These are phyloP conservation scores for Anastatus disparis DNA, from an alignment of 1,140 invertebrate species.

Conservation along the genomic window DNA sequence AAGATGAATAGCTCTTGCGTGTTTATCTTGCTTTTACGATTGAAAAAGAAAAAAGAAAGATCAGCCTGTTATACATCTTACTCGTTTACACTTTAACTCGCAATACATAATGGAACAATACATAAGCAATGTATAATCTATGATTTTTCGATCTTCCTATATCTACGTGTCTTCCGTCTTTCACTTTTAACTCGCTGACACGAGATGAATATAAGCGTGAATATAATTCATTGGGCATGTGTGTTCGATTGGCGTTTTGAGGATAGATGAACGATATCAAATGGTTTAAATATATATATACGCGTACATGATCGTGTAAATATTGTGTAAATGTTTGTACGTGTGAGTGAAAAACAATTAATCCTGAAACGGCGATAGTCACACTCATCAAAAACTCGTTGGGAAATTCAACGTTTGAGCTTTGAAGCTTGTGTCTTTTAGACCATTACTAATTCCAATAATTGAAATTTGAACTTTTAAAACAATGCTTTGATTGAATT, in stretches of 20 bases:
- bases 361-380: background rate
- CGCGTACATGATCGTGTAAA: background rate
- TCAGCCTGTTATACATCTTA: background rate
- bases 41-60: too few species aligned
- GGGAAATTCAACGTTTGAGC: slow-evolving; percentile 4
- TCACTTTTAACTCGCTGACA: background rate
- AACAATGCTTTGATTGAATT: slow-evolving; percentile 14
- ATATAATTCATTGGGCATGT: slow-evolving; percentile 10
- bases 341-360: slow-evolving; percentile 30
- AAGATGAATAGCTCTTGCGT: slow-evolving; percentile 14
- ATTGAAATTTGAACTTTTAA: background rate
- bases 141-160: background rate
- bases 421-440: background rate
- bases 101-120: too few species aligned
- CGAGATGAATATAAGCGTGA: background rate
- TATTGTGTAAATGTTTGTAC: too few species aligned
- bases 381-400: slow-evolving; percentile 31
- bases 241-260: background rate
- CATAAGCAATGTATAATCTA: background rate
- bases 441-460: background rate
- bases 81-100: background rate
- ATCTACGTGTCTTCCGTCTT: background rate
- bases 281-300: background rate
- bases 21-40: background rate
- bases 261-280: background rate